Evolutionary conservation across 2,113 vertebrate species (phyloP).

Genomic region (Dasyprocta punctata): DNA sequence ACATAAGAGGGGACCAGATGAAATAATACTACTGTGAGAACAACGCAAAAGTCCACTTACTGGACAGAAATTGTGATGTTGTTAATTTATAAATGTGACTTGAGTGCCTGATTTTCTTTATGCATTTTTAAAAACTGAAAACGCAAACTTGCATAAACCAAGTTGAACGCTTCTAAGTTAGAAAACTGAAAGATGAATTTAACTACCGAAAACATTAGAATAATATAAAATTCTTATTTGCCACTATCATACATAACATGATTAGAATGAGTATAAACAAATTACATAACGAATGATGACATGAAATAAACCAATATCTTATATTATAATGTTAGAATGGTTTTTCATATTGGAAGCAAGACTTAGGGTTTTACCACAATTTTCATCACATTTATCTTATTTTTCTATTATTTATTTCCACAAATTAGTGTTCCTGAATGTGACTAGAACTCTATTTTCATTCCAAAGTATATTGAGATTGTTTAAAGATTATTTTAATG

Average conservation of each 20-base stretch:
- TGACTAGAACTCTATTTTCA: background rate
- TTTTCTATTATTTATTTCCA: background rate
- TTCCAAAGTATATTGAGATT: background rate
- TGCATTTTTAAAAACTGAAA: background rate
- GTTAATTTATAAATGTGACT: background rate
- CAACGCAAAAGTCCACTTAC: background rate
- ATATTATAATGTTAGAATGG: background rate
- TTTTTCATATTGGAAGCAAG: background rate
- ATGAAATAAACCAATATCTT: background rate
- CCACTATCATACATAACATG: background rate
- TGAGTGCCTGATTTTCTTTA: background rate
- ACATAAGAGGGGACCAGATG: slow-evolving; percentile 1
- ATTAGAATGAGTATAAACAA: slow-evolving; percentile 2
- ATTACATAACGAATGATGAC: background rate
- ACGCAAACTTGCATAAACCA: background rate
- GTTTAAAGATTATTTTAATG: slow-evolving; percentile 44
- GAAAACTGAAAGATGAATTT: background rate
- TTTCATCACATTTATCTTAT: slow-evolving; percentile 32
- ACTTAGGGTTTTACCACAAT: background rate
- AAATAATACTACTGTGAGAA: slow-evolving; percentile 33
- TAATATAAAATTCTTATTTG: background rate
- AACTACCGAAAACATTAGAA: background rate
- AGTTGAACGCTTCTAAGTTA: slow-evolving; percentile 9
- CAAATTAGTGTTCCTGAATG: slow-evolving; percentile 10
- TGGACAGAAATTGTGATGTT: background rate